A percentile compares a stretch with the other conserved stretches of the same genome.
Conservation (phyloP, 2,888 invertebrate genomes). For the Drosophila putrida region DNA sequence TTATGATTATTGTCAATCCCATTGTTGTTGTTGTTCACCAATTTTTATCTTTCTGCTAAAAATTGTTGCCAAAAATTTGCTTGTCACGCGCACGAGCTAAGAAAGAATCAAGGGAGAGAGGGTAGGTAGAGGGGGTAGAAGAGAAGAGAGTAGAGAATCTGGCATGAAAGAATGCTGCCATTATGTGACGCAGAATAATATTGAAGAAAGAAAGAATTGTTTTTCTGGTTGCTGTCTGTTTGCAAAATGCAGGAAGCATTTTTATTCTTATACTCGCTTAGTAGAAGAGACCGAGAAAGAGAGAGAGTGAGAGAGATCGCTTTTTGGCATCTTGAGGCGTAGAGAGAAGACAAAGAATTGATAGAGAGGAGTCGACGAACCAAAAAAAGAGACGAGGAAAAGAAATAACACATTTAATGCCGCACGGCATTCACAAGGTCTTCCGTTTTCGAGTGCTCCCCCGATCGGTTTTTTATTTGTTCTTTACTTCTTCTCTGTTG, state of each 20-base stretch:
- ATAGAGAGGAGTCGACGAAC: constrained; percentile 12
- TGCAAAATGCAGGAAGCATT: constrained; percentile 46
- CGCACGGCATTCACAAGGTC: constrained; percentile 77
- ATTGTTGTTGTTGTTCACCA: constrained; percentile 16
- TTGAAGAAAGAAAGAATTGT: constrained; percentile 32
- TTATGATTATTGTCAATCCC: constrained; percentile 12
- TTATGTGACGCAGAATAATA: constrained; percentile 53
- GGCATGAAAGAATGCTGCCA: constrained; percentile 20
- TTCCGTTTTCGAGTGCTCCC: constrained; percentile 45
- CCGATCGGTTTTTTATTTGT: constrained; percentile 28
- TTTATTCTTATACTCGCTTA: constrained; percentile 16
- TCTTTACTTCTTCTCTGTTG: constrained; percentile 17
- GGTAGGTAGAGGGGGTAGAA: too few species aligned
- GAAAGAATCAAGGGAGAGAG: not conserved
- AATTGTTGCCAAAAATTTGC: constrained; percentile 70
- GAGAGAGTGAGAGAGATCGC: constrained; percentile 7
- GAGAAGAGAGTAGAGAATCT: not conserved
- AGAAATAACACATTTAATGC: constrained; percentile 38
- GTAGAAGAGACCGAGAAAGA: constrained; percentile 42
- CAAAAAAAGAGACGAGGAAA: constrained; percentile 11
- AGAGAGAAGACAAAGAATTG: not conserved
- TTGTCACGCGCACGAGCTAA: constrained; percentile 70
- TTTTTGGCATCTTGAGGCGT: not conserved
- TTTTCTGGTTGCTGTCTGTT: not conserved
- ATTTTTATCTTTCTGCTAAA: constrained; percentile 43